Evolutionary conservation across 1,140 invertebrate species (phyloP).

Genomic region (Caerostris extrusa): DNA sequence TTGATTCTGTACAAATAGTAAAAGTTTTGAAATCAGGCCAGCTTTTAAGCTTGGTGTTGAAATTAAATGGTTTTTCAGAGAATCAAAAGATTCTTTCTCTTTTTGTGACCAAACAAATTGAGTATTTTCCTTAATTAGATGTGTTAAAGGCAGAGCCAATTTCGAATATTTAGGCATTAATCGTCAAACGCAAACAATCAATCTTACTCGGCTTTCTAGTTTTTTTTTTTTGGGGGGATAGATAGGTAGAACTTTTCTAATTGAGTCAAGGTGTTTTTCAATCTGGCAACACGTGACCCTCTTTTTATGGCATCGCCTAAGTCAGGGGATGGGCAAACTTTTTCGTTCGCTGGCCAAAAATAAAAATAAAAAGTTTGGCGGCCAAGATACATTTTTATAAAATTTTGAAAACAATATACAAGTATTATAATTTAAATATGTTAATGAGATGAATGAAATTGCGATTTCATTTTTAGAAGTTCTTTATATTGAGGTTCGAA

Average conservation of each 20-base stretch:
- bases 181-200: constrained; percentile 82
- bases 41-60: not conserved
- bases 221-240: constrained; percentile 79
- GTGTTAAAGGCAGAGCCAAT: constrained; percentile 80
- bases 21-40: not conserved
- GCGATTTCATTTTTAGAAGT: too few relatives aligned
- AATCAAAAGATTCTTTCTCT: not conserved
- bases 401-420: too few relatives aligned
- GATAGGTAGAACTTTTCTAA: constrained; percentile 79
- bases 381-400: too few relatives aligned
- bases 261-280: constrained; percentile 81
- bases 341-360: too few relatives aligned
- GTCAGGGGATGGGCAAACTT: too few relatives aligned
- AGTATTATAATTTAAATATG: too few relatives aligned
- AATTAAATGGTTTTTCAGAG: not conserved
- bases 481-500: too few relatives aligned
- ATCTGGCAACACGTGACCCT: constrained; percentile 80
- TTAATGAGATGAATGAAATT: too few relatives aligned
- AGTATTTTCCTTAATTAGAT: constrained; percentile 78
- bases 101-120: not conserved
- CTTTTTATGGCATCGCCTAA: constrained; percentile 80
- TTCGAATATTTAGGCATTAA: constrained; percentile 82
- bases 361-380: too few relatives aligned
- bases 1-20: not conserved
- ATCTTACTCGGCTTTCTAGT: constrained; percentile 80